phyloP scores from a whole-genome alignment of 2,113 vertebrate genomes.

The Mustelus asterias region DNA sequence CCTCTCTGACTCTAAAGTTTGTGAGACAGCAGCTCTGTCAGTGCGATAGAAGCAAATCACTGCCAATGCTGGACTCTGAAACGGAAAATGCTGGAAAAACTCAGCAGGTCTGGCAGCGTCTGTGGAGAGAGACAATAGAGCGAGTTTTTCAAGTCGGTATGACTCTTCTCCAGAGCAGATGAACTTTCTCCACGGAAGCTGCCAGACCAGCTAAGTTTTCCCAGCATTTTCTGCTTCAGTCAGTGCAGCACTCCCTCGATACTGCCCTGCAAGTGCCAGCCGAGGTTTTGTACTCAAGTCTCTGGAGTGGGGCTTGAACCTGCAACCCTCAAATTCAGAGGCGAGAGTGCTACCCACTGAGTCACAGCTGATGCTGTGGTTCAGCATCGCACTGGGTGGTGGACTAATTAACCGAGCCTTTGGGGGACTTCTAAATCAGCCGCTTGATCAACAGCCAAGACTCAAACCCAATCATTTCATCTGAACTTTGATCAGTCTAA shows the following conservation, averaged over 20 bases:
- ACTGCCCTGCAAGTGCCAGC: not conserved
- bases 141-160: too few relatives aligned
- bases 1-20: too few relatives aligned
- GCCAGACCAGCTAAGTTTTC: too few relatives aligned
- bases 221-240: too few relatives aligned
- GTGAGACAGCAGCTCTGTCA: not conserved
- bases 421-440: not conserved
- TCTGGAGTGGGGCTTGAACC: not conserved
- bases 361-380: not conserved
- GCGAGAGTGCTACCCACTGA: not conserved
- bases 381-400: not conserved
- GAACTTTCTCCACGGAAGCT: too few relatives aligned
- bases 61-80: too few relatives aligned
- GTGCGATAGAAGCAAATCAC: too few relatives aligned
- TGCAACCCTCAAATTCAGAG: not conserved
- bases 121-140: too few relatives aligned
- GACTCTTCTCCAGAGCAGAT: too few relatives aligned
- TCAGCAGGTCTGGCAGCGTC: too few relatives aligned
- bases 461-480: not conserved
- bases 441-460: not conserved
- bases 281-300: not conserved
- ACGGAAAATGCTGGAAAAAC: too few relatives aligned
- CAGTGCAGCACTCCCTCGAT: not conserved
- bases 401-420: not conserved
- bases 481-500: slow-evolving; percentile 1